Conservation (phyloP, 37 sponge, comb jelly and placozoan genomes). For the Bolinopsis microptera region DNA sequence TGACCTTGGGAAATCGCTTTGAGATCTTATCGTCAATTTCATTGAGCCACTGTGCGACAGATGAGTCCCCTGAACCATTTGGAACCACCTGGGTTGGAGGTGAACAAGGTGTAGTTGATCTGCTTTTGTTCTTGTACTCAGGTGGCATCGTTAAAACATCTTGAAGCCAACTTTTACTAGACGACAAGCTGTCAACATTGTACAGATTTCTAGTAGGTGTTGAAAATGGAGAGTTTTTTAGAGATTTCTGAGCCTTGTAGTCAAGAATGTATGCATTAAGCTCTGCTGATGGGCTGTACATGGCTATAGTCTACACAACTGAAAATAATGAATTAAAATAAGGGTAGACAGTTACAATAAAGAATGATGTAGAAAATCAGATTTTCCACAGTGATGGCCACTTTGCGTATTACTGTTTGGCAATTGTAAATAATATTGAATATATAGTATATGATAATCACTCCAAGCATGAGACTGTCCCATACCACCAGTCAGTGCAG, state of each 20-base stretch:
- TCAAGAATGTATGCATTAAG: constrained; percentile 54
- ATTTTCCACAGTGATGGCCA: too few species aligned
- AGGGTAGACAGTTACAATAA: too few species aligned
- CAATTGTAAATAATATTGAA: too few species aligned
- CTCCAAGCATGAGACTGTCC: too few species aligned
- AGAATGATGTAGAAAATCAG: too few species aligned
- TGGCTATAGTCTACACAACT: too few species aligned
- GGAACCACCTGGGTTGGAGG: neutral
- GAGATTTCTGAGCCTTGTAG: neutral
- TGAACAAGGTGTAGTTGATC: neutral
- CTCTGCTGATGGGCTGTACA: constrained; percentile 51
- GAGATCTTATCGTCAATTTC: constrained; percentile 47
- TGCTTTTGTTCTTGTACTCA: neutral
- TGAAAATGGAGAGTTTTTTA: neutral
- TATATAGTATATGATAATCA: too few species aligned
- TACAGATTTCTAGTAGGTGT: neutral
- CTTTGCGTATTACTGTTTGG: too few species aligned
- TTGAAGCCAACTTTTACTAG: constrained; percentile 14
- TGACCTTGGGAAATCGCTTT: neutral
- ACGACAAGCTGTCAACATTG: neutral
- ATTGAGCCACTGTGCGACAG: constrained; percentile 9
- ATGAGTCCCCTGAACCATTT: neutral
- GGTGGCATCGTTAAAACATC: constrained; percentile 52
- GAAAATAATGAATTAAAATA: too few species aligned
- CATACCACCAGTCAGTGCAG: too few species aligned